Percentiles rank a stretch among this genome's conserved stretches.
These are phyloP conservation scores for Archips xylosteana DNA, from an alignment of 2,888 invertebrate species.

Conservation along the genomic window DNA sequence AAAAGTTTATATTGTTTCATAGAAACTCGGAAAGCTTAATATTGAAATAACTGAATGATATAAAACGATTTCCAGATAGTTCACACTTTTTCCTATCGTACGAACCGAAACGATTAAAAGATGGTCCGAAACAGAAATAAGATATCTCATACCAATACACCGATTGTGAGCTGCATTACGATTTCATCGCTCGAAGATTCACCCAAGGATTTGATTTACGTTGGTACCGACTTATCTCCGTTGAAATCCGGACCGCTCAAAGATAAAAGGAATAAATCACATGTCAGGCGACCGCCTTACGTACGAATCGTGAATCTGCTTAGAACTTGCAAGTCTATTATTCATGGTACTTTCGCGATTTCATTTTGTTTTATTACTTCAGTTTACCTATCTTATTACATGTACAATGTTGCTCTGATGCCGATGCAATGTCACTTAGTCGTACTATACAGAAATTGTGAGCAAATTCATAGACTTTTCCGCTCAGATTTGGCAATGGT, in stretches of 20 bases:
- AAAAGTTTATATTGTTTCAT: too few relatives aligned
- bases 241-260: constrained; percentile 70
- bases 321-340: constrained; percentile 57
- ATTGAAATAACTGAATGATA: not conserved
- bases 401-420: constrained; percentile 11
- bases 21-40: too few relatives aligned
- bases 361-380: constrained; percentile 29
- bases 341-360: constrained; percentile 46
- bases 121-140: constrained; percentile 47
- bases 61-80: constrained; percentile 1
- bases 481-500: too few relatives aligned
- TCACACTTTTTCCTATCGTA: not conserved
- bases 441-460: not conserved
- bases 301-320: constrained; percentile 51
- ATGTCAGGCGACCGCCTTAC: constrained; percentile 75
- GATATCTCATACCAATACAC: constrained; percentile 41
- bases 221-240: constrained; percentile 67
- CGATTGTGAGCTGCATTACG: constrained; percentile 57
- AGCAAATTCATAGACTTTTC: not conserved
- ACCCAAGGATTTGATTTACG: constrained; percentile 73
- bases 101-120: constrained; percentile 23
- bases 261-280: constrained; percentile 82
- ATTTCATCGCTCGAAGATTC: constrained; percentile 68
- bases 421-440: not conserved
- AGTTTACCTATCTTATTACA: constrained; percentile 24